These are phyloP conservation scores for Steinernema hermaphroditum DNA, from an alignment of 2,888 invertebrate species.

Conservation along the genomic window DNA sequence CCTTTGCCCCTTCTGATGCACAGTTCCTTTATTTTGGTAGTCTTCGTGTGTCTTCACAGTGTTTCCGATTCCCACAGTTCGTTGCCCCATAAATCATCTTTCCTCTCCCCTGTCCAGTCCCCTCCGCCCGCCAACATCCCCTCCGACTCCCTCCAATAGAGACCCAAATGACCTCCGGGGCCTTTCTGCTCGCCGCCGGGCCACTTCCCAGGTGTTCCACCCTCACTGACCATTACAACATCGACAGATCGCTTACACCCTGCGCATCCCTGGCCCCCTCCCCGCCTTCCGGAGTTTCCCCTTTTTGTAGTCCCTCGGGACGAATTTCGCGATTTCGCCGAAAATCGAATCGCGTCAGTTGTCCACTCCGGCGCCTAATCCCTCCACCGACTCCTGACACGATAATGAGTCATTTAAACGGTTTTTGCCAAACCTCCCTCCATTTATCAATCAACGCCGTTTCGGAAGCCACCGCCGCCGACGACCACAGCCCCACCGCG, in stretches of 20 bases:
- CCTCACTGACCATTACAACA: background rate
- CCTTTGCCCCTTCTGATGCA: no score
- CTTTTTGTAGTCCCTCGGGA: background rate
- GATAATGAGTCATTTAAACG: conserved; percentile 27
- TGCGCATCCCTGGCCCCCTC: no score
- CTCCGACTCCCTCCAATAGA: background rate
- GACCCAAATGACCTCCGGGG: conserved; percentile 15
- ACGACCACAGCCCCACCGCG: no score
- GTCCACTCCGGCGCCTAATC: conserved; percentile 16
- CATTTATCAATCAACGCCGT: background rate
- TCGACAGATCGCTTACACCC: no score
- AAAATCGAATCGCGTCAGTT: conserved; percentile 15
- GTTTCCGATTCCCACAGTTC: no score
- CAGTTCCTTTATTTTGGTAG: no score
- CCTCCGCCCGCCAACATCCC: background rate
- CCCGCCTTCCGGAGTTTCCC: background rate
- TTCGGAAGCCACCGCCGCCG: background rate
- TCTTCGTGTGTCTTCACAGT: no score
- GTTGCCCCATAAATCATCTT: no score
- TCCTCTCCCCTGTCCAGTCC: background rate
- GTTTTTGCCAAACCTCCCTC: background rate
- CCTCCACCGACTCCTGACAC: conserved; percentile 6
- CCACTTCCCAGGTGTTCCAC: conserved; percentile 18
- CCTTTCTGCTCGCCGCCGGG: conserved; percentile 13
- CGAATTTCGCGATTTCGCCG: conserved; percentile 2